These are phyloP conservation scores for Bellardia bayeri DNA, from an alignment of 2,888 invertebrate species.

Conservation along the genomic window DNA sequence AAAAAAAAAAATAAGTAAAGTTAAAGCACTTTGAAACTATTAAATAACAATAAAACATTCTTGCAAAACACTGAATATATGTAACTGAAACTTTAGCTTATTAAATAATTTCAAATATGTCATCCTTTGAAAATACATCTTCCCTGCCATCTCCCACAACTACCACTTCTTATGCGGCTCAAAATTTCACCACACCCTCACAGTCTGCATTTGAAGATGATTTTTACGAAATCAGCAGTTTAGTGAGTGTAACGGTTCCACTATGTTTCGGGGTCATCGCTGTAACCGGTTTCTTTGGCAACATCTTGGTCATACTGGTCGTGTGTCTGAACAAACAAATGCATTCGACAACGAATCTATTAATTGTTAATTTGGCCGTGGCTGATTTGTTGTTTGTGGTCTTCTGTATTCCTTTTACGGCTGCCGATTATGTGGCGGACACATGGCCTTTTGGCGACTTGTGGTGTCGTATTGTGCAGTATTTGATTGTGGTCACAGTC, in stretches of 20 bases:
- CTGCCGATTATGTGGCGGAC: slow-evolving; percentile 92
- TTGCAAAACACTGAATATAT: not conserved
- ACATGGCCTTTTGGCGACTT: slow-evolving; percentile 95
- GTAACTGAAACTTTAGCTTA: not conserved
- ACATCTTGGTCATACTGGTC: slow-evolving; percentile 94
- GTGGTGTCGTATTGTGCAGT: slow-evolving; percentile 96
- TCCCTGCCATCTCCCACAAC: not conserved
- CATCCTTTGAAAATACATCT: slow-evolving; percentile 19
- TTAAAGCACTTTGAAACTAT: not conserved
- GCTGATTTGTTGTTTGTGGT: slow-evolving; percentile 96
- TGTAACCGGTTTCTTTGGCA: slow-evolving; percentile 93
- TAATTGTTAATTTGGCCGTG: slow-evolving; percentile 94
- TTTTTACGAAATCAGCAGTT: slow-evolving; percentile 68
- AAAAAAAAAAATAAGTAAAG: not conserved
- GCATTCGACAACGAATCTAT: slow-evolving; percentile 96
- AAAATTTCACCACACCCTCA: slow-evolving; percentile 10
- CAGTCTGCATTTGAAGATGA: slow-evolving; percentile 42
- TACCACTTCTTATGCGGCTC: not conserved
- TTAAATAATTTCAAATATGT: slow-evolving; percentile 5
- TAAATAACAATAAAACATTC: slow-evolving; percentile 16
- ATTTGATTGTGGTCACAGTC: slow-evolving; percentile 95
- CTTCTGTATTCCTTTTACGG: slow-evolving; percentile 97
- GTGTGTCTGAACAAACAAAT: slow-evolving; percentile 94
- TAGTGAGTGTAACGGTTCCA: slow-evolving; percentile 87
- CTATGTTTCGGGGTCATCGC: slow-evolving; percentile 94